Base-by-base conservation (phyloP, 2,888 invertebrate species). In the Chaetogeoica ovagalla region DNA sequence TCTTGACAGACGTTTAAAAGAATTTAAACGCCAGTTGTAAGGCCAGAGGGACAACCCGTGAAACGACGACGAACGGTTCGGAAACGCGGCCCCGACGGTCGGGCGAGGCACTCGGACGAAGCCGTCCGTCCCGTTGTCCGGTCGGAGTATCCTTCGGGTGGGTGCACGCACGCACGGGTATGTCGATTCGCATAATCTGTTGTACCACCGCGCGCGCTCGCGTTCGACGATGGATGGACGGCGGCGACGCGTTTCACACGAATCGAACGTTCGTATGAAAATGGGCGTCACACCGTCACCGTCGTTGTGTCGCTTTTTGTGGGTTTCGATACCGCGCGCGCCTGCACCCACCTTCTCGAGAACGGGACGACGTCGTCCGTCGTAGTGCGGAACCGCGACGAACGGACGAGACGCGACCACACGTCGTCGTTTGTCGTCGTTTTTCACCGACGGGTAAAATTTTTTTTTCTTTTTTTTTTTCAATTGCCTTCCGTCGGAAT, bases 1-100 rank as follows among this genome's bases (percentile, higher is more conserved):
- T 79, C 79, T 79, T 79, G 79, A 79, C 79, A 71, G 71, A 19
- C 70, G 71, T 71, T 79, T 70, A 43, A n/a, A 63, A 79, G 79
- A 11, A 9, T 79, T 48, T 69, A 57, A 63, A n/a, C 71, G 57
- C 52, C 71, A 62, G 79, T 79, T 79, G 79, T 79, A 79, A 79
- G 79, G 79, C 79, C 79, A 63, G 43, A 71, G 79, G 71, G 79
- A 79, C 79, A 79, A n/a, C 37, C 1, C 17, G 69, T 68, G 65
- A 68, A 76, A 74, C 43, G 43, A 5, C 6, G 7, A 43, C 23
- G 19, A 70, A 19, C 48, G 15, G n/a, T 55, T 8, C 30, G 30
- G 57, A 57, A 63, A 37, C 39, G 48, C 21, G 7, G 43, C 11
- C 43, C 21, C 21, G 15, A 19, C n/a, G n/a, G 23, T 37, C 30